A percentile compares a stretch with the other conserved stretches of the same genome.
Conservation (phyloP, 1,140 invertebrate genomes). For the Ericerus pela region DNA sequence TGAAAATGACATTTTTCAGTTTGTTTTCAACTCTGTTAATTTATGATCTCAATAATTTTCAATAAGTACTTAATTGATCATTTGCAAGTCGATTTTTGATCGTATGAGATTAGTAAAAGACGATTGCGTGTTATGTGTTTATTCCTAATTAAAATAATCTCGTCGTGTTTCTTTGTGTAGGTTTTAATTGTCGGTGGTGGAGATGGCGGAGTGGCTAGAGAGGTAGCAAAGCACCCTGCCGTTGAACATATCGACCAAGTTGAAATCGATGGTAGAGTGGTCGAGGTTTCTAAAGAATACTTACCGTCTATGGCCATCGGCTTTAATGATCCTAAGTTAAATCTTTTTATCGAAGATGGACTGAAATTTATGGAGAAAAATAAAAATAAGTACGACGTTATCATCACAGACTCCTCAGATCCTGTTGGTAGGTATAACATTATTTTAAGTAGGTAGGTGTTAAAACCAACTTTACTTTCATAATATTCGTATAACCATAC, state of each 20-base stretch:
- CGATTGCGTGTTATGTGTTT: too few species aligned
- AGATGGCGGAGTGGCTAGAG: slow-evolving; percentile 89
- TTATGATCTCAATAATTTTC: too few species aligned
- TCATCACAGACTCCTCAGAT: slow-evolving; percentile 97
- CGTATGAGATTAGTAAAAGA: neutral
- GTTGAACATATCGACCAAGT: slow-evolving; percentile 81
- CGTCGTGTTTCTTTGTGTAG: slow-evolving; percentile 31
- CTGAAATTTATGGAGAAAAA: slow-evolving; percentile 88
- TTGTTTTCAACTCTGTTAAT: too few species aligned
- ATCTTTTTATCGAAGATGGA: slow-evolving; percentile 77
- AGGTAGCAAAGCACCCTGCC: slow-evolving; percentile 81
- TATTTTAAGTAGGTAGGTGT: too few species aligned
- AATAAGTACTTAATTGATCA: too few species aligned
- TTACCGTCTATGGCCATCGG: slow-evolving; percentile 80
- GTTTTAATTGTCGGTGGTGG: slow-evolving; percentile 94
- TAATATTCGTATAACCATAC: too few species aligned
- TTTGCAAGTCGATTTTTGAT: neutral
- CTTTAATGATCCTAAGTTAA: slow-evolving; percentile 69
- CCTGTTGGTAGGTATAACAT: slow-evolving; percentile 50
- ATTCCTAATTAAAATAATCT: too few species aligned
- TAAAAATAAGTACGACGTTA: slow-evolving; percentile 79
- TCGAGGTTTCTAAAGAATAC: slow-evolving; percentile 81
- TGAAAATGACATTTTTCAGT: too few species aligned
- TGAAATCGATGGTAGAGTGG: slow-evolving; percentile 85
- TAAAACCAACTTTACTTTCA: too few species aligned